Conservation (phyloP, 2,797 vertebrate species). For the Cyprinella venusta region DNA sequence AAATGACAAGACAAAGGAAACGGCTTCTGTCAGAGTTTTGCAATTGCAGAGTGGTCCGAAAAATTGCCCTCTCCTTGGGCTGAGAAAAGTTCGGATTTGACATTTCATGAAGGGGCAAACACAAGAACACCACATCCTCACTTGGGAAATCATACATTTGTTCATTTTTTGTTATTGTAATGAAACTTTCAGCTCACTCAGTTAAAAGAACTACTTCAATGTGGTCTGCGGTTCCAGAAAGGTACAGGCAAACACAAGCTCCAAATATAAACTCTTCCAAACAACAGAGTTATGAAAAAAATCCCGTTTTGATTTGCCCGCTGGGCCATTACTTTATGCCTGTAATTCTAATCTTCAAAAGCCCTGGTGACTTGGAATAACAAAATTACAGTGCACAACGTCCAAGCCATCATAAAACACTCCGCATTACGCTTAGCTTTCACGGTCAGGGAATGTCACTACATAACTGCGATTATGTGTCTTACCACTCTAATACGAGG, state of each 20-base stretch:
- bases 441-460: neutral
- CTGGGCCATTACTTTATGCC: neutral
- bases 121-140: slow-evolving; percentile 26
- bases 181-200: slow-evolving; percentile 19
- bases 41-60: neutral
- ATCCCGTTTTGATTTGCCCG: neutral
- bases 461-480: neutral
- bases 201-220: slow-evolving; percentile 8
- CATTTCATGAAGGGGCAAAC: slow-evolving; percentile 2
- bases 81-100: neutral
- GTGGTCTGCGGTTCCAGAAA: slow-evolving; percentile 6
- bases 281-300: neutral
- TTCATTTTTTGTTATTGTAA: slow-evolving; percentile 6
- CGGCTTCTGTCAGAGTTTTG: neutral
- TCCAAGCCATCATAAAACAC: slow-evolving; percentile 26
- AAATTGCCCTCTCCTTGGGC: neutral
- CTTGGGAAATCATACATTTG: slow-evolving; percentile 5
- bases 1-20: neutral
- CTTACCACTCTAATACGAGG: slow-evolving; percentile 86
- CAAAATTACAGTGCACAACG: slow-evolving; percentile 10
- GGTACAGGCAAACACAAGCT: neutral
- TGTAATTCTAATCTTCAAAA: slow-evolving; percentile 32
- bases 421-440: neutral
- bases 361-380: slow-evolving; percentile 10
- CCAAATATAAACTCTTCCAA: neutral